A percentile compares a stretch with the other conserved stretches of the same genome.
phyloP scores from a whole-genome alignment of 2,797 vertebrate genomes.

The Leucoraja ocellata region DNA sequence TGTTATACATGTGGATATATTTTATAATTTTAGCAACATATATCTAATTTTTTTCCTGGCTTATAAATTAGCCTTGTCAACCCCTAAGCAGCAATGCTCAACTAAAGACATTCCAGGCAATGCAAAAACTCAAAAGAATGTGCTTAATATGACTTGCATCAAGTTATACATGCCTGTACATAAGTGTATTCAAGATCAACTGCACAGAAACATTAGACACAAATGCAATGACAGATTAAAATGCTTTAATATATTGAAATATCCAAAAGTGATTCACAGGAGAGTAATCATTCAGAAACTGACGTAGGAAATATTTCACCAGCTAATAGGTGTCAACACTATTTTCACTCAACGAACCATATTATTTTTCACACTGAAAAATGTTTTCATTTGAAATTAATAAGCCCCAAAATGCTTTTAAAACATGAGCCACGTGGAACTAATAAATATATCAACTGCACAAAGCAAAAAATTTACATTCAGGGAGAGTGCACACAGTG shows the following conservation, averaged over 20 bases:
- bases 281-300: background rate
- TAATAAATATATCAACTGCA: background rate
- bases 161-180: background rate
- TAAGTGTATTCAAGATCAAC: background rate
- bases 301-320: background rate
- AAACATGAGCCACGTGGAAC: background rate
- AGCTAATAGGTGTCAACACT: background rate
- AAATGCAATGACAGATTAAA: background rate
- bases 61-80: background rate
- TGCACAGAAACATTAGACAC: background rate
- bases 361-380: background rate
- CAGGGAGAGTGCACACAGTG: background rate
- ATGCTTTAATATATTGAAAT: too few species aligned
- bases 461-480: background rate
- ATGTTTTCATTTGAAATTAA: background rate
- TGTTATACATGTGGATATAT: background rate
- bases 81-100: background rate
- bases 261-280: background rate
- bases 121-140: background rate
- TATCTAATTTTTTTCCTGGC: background rate
- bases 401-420: background rate
- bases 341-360: background rate
- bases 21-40: background rate
- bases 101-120: background rate
- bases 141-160: background rate